Base-by-base conservation (phyloP, 1,140 invertebrate species). In the Eciton burchellii region DNA sequence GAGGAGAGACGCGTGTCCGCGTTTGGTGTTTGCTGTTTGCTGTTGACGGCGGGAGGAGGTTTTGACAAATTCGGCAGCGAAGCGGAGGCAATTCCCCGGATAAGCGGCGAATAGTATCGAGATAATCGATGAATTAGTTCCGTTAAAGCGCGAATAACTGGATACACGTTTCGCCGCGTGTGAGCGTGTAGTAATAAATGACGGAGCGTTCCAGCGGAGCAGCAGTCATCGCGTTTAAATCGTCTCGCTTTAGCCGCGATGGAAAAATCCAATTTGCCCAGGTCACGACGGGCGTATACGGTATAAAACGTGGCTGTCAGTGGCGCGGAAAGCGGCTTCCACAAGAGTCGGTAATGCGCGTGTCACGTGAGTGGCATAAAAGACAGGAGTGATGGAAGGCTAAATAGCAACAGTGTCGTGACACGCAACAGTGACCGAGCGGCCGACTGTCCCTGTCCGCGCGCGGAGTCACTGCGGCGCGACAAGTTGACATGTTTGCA, bases 401-500 rank as follows among this genome's bases (percentile, higher is more conserved):
- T 91, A 91, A 92, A 92, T 90, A 88, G 89, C 88, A 84, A 88
- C 86, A 83, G 83, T 84, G 79, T 89, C 88, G 86, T 91, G 90
- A 91, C 89, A 90, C 85, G 85, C 84, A 88, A 89, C 88, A 79
- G 81, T 90, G 91, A 88, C 89, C 88, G 84, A 59, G 77, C 87
- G 70, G 85, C 84, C 84, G 83, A 88, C 89, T 90, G 81, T 90
- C 86, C 79, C 82, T 71, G 81, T 74, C 72, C 83, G 81, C 82
- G 85, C 82, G 84, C 68, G 77, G 90, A 92, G 84, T 92, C 90
- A 91, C 90, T 88, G 87, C 81, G 83, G 87, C 79, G 89, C 91
- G 91, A 91, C 91, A 92, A 92, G 88, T 91, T 92, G 91, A 92
- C 91, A 90, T 91, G 91, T 92, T 92, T 91, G 91, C 91, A 92